Conservation (phyloP, 2,888 invertebrate genomes). For the Epinotia bilunana region DNA sequence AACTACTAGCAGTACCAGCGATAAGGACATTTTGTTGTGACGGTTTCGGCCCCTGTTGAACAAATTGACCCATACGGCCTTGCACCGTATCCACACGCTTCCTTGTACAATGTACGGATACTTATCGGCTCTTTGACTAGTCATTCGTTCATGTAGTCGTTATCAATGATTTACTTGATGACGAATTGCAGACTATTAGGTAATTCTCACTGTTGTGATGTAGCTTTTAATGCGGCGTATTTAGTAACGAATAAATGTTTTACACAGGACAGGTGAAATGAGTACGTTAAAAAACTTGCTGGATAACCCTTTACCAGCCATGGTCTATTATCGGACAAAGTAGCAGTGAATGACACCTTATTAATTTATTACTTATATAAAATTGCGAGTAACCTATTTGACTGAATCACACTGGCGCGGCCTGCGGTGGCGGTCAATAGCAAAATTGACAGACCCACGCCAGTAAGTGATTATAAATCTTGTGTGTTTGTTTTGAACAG, state of each 20-base stretch:
- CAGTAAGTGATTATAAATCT: too few relatives aligned
- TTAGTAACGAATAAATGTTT: too few relatives aligned
- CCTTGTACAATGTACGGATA: constrained; percentile 1
- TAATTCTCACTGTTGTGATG: background rate
- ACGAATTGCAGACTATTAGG: background rate
- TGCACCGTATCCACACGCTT: constrained; percentile 18
- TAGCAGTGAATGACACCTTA: too few relatives aligned
- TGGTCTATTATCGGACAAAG: too few relatives aligned
- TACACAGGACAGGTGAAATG: background rate
- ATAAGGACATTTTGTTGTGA: background rate
- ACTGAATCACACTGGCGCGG: too few relatives aligned
- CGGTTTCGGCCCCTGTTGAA: background rate
- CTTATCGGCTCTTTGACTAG: constrained; percentile 6
- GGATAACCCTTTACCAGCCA: too few relatives aligned
- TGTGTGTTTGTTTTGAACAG: too few relatives aligned
- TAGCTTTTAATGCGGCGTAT: background rate
- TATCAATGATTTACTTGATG: background rate
- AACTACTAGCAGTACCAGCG: background rate
- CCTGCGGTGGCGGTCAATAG: too few relatives aligned
- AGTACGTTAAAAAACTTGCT: too few relatives aligned
- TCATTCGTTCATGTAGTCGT: background rate
- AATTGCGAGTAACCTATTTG: too few relatives aligned
- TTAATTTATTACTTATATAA: too few relatives aligned
- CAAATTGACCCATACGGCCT: constrained; percentile 19
- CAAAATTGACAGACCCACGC: too few relatives aligned